Conservation (phyloP, 2,797 vertebrate genomes). For the Anguilla obscura region DNA sequence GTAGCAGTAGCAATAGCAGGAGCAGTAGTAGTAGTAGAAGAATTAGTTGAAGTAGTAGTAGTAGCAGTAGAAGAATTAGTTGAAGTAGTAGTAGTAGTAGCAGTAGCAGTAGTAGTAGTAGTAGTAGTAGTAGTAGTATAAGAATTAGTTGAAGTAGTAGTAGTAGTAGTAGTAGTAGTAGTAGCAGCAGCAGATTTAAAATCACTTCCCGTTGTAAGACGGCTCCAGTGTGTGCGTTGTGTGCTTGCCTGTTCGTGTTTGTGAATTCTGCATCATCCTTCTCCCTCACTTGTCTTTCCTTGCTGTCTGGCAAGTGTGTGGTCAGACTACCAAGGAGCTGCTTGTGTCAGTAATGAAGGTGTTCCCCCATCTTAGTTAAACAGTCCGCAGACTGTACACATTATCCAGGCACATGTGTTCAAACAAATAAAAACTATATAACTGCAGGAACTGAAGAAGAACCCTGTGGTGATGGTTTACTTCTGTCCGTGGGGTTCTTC, state of each 20-base stretch:
- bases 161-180: too few species aligned
- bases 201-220: not conserved
- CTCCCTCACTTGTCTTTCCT: not conserved
- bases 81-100: too few species aligned
- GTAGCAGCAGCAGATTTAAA: not conserved
- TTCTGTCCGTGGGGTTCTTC: not conserved
- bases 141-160: too few species aligned
- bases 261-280: not conserved
- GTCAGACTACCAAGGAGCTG: not conserved
- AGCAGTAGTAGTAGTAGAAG: too few species aligned
- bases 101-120: too few species aligned
- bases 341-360: not conserved
- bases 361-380: not conserved
- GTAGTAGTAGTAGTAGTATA: too few species aligned
- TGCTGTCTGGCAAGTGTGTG: not conserved
- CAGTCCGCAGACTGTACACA: not conserved
- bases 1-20: too few species aligned
- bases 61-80: too few species aligned
- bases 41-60: too few species aligned
- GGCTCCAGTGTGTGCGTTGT: constrained; percentile 12
- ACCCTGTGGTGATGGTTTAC: not conserved
- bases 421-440: not conserved
- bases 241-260: not conserved
- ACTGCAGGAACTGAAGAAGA: not conserved
- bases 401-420: not conserved